A percentile compares a stretch with the other conserved stretches of the same genome.
Evolutionary conservation across 1,140 invertebrate genomes (phyloP).

Genomic region (Drosophila carrolli): DNA sequence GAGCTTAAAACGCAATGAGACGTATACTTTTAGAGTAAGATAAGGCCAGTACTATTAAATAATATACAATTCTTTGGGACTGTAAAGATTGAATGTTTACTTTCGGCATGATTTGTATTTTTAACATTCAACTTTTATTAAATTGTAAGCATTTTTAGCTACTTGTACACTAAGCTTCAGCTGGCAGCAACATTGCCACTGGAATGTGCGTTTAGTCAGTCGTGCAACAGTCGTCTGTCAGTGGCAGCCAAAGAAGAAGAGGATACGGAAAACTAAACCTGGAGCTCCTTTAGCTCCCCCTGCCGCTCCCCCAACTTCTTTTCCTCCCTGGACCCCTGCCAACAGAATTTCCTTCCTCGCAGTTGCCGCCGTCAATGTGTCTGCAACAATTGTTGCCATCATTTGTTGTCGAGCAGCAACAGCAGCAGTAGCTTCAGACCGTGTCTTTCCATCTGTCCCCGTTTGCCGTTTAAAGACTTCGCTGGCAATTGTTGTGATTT

Average conservation of each 20-base stretch:
- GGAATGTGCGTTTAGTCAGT: conserved; percentile 62
- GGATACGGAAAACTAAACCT: conserved; percentile 34
- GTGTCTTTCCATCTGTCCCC: conserved; percentile 14
- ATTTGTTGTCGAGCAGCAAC: conserved; percentile 57
- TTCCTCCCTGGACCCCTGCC: background rate
- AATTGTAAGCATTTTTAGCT: background rate
- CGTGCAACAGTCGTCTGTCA: conserved; percentile 55
- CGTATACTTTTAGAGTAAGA: no score
- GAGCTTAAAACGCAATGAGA: background rate
- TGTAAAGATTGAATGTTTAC: no score
- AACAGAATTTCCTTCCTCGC: conserved; percentile 23
- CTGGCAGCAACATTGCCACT: conserved; percentile 1
- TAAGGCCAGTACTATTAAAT: no score
- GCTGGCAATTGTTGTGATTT: conserved; percentile 69
- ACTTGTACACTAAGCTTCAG: background rate
- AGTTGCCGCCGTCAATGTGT: conserved; percentile 71
- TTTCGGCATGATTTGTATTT: no score
- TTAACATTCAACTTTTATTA: background rate
- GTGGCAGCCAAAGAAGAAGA: conserved; percentile 21
- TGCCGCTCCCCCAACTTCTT: background rate
- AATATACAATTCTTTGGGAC: no score
- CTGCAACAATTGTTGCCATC: conserved; percentile 81
- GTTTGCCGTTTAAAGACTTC: conserved; percentile 50
- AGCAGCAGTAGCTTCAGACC: background rate
- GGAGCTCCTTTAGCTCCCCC: conserved; percentile 12